Conservation (phyloP, 2,888 invertebrate species). For the Tenthredo notha region DNA sequence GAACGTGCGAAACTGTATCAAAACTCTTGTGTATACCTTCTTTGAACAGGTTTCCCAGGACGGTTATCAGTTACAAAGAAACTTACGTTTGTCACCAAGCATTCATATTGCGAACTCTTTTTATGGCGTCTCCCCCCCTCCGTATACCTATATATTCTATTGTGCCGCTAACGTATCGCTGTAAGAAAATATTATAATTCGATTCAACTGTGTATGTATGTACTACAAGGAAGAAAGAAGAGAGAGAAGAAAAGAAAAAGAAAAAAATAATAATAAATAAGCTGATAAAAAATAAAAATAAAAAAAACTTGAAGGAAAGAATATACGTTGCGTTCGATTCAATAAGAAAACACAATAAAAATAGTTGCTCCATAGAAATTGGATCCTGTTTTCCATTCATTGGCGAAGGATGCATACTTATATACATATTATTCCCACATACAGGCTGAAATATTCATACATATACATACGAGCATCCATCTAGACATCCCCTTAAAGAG, state of each 20-base stretch:
- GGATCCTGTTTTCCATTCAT: conserved; percentile 77
- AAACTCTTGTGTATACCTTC: neutral
- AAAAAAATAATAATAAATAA: neutral
- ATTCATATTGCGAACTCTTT: conserved; percentile 26
- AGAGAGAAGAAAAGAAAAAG: neutral
- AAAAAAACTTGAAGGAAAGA: conserved; percentile 36
- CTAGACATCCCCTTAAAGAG: conserved; percentile 70
- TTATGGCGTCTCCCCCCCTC: conserved; percentile 26
- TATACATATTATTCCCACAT: conserved; percentile 53
- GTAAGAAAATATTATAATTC: conserved; percentile 52
- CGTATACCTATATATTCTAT: conserved; percentile 34
- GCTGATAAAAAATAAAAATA: conserved; percentile 12
- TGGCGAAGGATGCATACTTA: conserved; percentile 52
- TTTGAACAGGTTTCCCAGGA: conserved; percentile 40
- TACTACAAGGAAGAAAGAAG: neutral
- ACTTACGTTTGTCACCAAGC: conserved; percentile 39
- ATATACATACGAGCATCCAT: conserved; percentile 66
- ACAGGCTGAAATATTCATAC: conserved; percentile 51
- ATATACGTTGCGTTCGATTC: conserved; percentile 64
- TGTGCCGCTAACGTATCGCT: conserved; percentile 53
- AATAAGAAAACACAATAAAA: conserved; percentile 72
- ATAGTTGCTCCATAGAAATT: conserved; percentile 68
- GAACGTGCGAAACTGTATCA: conserved; percentile 48
- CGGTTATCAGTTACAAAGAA: conserved; percentile 39
- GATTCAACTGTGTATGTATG: conserved; percentile 5